These are phyloP conservation scores for Sarcophaga carnaria DNA, from an alignment of 2,888 invertebrate species.

Conservation along the genomic window DNA sequence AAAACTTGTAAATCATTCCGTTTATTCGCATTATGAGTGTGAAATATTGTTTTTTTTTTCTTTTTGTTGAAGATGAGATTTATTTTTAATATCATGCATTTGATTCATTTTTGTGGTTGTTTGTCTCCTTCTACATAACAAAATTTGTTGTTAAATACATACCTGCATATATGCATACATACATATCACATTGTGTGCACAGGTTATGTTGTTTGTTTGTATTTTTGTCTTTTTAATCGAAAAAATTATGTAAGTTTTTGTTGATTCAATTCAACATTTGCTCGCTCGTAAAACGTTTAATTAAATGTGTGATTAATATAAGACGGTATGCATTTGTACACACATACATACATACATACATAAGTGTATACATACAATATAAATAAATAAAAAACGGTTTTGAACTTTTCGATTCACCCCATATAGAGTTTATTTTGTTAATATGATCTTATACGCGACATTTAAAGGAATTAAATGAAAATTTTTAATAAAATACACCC, in stretches of 20 bases:
- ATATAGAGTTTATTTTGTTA: background rate
- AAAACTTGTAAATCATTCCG: conserved; percentile 53
- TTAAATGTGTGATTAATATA: background rate
- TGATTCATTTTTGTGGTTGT: background rate
- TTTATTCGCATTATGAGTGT: background rate
- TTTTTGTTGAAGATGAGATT: conserved; percentile 24
- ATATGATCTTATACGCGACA: background rate
- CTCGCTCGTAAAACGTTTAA: background rate
- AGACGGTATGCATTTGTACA: background rate
- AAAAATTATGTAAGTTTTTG: conserved; percentile 1
- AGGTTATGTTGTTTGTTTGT: too few relatives aligned
- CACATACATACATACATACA: too few relatives aligned
- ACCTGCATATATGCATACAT: background rate
- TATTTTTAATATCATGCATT: conserved; percentile 35
- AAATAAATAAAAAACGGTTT: background rate
- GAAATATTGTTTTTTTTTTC: conserved; percentile 22
- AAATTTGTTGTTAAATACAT: background rate
- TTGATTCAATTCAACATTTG: background rate
- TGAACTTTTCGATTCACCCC: background rate
- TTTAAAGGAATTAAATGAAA: background rate
- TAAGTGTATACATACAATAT: too few relatives aligned
- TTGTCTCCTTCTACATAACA: conserved; percentile 27
- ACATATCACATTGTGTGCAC: background rate
- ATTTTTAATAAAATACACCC: background rate
- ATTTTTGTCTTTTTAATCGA: background rate